Base-by-base conservation (phyloP, 2,113 vertebrate species). In the Caranx melampygus region DNA sequence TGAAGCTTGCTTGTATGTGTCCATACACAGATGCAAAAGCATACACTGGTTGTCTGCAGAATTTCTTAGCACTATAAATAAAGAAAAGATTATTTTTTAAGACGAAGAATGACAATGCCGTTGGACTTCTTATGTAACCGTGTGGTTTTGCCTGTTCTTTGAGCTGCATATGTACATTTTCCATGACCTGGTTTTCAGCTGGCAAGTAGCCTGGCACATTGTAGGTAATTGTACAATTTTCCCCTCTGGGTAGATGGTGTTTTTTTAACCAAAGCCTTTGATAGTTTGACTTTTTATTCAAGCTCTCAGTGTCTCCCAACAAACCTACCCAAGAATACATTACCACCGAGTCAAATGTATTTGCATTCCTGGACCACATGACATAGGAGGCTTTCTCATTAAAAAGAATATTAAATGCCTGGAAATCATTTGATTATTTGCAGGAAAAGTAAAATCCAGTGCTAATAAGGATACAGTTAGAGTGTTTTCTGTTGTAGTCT, bases 141-240 rank as follows among this genome's bases (percentile, higher is more conserved):
- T 82, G 80, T 63, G 57, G 73, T 83, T 88, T 83, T 77, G 68
- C 71, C 55, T 81, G 78, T 80, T 72, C 68, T 78, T 70, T 76
- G 10, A 60, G 49, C 63, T 84, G 73, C 66, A 40, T 59, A 59
- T 85, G 78, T 67, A 84, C 78, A 77, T 82, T 90, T 91, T 91
- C 86, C 91, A 92, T 92, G 80, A 87, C 70, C 82, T 82, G 75
- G 37, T 81, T 87, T 85, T 81, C 34, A 74, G 52, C 66, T 87
- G 77, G 84, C 86, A 76, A 45, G 21, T 45, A 47, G 72, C 66
- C 68, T 87, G 83, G 75, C 72, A 86, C 72, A 69, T 79, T 88
- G 62, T 65, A 75, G 78, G 85, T 83, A 69, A 78, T 78, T 83
- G 75, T 69, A 68, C 58, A 74, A 73, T 75, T 88, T 81, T 86